These are phyloP conservation scores for Percina caprodes DNA, from an alignment of 2,113 vertebrate genomes.

Conservation along the genomic window DNA sequence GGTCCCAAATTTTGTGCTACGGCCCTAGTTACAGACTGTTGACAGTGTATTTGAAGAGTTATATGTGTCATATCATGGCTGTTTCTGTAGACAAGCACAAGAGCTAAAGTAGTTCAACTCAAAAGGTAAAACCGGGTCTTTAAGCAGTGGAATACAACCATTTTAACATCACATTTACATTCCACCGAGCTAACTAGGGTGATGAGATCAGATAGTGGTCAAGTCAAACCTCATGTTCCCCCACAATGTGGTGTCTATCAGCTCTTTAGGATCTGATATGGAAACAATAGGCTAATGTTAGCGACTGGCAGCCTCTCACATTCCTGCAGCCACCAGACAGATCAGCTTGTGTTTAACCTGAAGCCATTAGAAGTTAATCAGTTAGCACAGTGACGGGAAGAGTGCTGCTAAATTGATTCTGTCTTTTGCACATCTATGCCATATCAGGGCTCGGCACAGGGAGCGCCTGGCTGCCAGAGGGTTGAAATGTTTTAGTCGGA, in stretches of 20 bases:
- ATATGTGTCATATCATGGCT: neutral
- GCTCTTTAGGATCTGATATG: constrained; percentile 36
- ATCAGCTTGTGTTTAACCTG: neutral
- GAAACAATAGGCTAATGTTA: constrained; percentile 62
- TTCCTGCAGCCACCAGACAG: constrained; percentile 55
- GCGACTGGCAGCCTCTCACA: constrained; percentile 36
- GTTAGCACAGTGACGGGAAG: constrained; percentile 65
- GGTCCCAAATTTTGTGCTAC: too few species aligned
- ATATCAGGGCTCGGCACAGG: constrained; percentile 16
- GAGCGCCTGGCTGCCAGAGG: constrained; percentile 25
- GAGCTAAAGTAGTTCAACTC: constrained; percentile 3
- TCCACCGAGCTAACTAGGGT: constrained; percentile 7
- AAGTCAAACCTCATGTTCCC: constrained; percentile 25
- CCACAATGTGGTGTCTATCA: constrained; percentile 36
- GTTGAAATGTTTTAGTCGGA: constrained; percentile 48
- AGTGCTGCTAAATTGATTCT: constrained; percentile 39
- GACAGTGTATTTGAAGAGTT: constrained; percentile 7
- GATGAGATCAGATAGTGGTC: constrained; percentile 51
- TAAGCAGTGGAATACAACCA: neutral
- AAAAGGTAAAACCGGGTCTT: neutral
- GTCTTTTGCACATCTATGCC: constrained; percentile 55
- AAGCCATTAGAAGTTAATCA: constrained; percentile 48
- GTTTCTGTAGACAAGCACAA: constrained; percentile 1
- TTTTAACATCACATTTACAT: constrained; percentile 32
- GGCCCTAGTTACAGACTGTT: neutral